A percentile compares a stretch with the other conserved stretches of the same genome.
phyloP scores from a whole-genome alignment of 2,113 vertebrate species.

The zebrafish (Danio rerio) region GRCz12tu NC_133188.1:32539001-32539500 shows the following conservation, averaged over 20 bases:
- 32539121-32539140: too few species aligned
- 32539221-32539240: background rate
- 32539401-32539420: background rate
- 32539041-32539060: too few species aligned
- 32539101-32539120: too few species aligned
- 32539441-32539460: background rate
- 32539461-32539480: slow-evolving; percentile 5
- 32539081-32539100: too few species aligned
- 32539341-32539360: background rate
- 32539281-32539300: background rate
- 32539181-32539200: background rate
- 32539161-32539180: background rate
- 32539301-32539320: too few species aligned
- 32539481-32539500: slow-evolving; percentile 27
- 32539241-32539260: background rate
- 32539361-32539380: background rate
- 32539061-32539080: too few species aligned
- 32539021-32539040: too few species aligned
- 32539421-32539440: background rate
- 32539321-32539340: background rate
- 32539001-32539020: too few species aligned
- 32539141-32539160: background rate
- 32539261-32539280: slow-evolving; percentile 12
- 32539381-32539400: background rate
- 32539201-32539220: background rate